Conservation (phyloP, 1,140 invertebrate species). For the Palaemon carinicauda region DNA sequence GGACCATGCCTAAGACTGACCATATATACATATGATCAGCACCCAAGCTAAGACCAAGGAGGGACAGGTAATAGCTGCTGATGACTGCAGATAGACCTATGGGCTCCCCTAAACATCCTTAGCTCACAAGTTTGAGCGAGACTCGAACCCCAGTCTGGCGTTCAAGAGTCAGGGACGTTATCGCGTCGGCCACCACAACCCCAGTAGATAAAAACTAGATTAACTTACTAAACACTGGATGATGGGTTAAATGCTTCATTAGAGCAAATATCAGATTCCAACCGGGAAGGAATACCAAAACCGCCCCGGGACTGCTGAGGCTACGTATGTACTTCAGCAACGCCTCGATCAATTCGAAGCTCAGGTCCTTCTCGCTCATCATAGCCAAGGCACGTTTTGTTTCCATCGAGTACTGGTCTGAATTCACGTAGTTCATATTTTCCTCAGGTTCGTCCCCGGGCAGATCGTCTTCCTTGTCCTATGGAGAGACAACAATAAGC, state of each 20-base stretch:
- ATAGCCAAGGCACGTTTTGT: constrained; percentile 78
- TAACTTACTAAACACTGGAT: constrained; percentile 75
- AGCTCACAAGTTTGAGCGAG: too few relatives aligned
- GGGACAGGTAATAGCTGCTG: too few relatives aligned
- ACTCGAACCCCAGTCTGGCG: too few relatives aligned
- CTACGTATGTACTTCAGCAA: constrained; percentile 80
- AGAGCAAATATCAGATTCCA: constrained; percentile 95
- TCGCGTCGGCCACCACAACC: too few relatives aligned
- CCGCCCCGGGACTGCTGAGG: constrained; percentile 80
- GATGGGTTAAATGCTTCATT: constrained; percentile 83
- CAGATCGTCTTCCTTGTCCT: constrained; percentile 62
- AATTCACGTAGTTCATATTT: constrained; percentile 63
- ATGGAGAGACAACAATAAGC: neutral
- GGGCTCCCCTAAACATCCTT: too few relatives aligned
- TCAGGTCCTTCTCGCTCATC: constrained; percentile 88
- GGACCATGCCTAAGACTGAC: too few relatives aligned
- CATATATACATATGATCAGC: too few relatives aligned
- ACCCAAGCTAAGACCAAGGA: too few relatives aligned
- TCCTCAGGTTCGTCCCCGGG: constrained; percentile 58
- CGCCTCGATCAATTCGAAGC: constrained; percentile 89
- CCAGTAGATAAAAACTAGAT: neutral
- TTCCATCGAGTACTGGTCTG: constrained; percentile 65
- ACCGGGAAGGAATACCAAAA: constrained; percentile 91
- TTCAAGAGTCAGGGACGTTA: too few relatives aligned
- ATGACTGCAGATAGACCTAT: too few relatives aligned